These are phyloP conservation scores for Protomyctophum bolini DNA, from an alignment of 2,113 vertebrate genomes.

Conservation along the genomic window DNA sequence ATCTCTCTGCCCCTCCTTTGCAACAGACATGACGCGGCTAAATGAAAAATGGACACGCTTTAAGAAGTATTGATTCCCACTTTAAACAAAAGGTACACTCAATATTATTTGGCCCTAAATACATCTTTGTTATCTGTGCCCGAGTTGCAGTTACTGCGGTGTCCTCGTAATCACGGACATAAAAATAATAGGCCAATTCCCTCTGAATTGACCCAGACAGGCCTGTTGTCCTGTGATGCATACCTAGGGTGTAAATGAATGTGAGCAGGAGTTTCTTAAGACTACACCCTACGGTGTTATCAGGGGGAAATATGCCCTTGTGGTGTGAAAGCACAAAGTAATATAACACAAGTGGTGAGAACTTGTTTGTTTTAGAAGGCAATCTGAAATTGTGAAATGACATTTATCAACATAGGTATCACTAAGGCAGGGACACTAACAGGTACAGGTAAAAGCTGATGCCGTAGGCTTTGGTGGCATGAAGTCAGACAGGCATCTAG, in stretches of 20 bases:
- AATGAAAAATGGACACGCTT: conserved; percentile 87
- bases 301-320: conserved; percentile 18
- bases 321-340: conserved; percentile 22
- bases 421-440: too few relatives aligned
- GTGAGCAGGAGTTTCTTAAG: conserved; percentile 47
- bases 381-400: conserved; percentile 17
- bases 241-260: conserved; percentile 68
- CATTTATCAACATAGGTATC: background rate
- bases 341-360: conserved; percentile 6
- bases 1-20: conserved; percentile 78
- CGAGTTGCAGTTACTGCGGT: conserved; percentile 75
- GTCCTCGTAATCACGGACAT: conserved; percentile 83
- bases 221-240: conserved; percentile 74
- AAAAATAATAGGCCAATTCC: conserved; percentile 85
- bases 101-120: conserved; percentile 88
- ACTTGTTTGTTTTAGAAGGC: conserved; percentile 15
- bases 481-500: too few relatives aligned
- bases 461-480: too few relatives aligned
- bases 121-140: conserved; percentile 85
- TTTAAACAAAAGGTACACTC: conserved; percentile 87
- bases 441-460: too few relatives aligned
- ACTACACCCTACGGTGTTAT: conserved; percentile 17
- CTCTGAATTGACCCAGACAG: conserved; percentile 76
- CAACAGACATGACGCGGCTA: conserved; percentile 79
- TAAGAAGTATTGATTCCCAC: conserved; percentile 85